phyloP scores from a whole-genome alignment of 2,797 vertebrate species.

The Karalla daura region DNA sequence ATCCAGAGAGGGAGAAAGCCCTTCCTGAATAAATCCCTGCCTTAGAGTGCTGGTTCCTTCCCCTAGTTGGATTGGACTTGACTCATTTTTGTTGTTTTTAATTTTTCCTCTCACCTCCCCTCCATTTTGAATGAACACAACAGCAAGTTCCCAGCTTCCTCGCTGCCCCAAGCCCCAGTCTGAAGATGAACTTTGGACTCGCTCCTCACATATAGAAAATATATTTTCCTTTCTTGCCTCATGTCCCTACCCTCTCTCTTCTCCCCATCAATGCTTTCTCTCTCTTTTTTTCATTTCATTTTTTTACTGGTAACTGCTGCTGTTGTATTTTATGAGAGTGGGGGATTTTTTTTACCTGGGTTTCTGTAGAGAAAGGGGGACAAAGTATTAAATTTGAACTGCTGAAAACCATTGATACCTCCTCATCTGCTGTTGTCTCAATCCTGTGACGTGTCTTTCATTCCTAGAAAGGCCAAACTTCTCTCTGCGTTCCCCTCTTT shows the following conservation, averaged over 20 bases:
- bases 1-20: constrained; percentile 81
- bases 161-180: constrained; percentile 79
- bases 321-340: constrained; percentile 98
- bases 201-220: constrained; percentile 81
- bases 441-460: constrained; percentile 46
- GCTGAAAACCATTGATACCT: constrained; percentile 85
- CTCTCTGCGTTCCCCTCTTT: constrained; percentile 16
- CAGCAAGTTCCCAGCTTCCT: constrained; percentile 86
- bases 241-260: constrained; percentile 55
- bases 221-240: constrained; percentile 81
- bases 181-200: constrained; percentile 83
- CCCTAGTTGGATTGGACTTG: constrained; percentile 85
- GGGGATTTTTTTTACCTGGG: constrained; percentile 97
- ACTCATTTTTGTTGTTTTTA: constrained; percentile 79
- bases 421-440: constrained; percentile 79
- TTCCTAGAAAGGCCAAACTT: constrained; percentile 21
- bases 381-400: constrained; percentile 89
- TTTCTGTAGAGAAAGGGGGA: constrained; percentile 92
- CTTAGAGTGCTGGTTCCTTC: constrained; percentile 87
- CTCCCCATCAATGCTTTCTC: constrained; percentile 69
- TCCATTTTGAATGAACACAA: constrained; percentile 87
- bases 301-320: constrained; percentile 97
- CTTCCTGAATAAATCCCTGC: constrained; percentile 86
- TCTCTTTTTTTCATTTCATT: constrained; percentile 85
- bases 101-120: constrained; percentile 64